A percentile compares a stretch with the other conserved stretches of the same genome.
phyloP scores from a whole-genome alignment of 2,888 invertebrate species.

The Lydus trimaculatus region DNA sequence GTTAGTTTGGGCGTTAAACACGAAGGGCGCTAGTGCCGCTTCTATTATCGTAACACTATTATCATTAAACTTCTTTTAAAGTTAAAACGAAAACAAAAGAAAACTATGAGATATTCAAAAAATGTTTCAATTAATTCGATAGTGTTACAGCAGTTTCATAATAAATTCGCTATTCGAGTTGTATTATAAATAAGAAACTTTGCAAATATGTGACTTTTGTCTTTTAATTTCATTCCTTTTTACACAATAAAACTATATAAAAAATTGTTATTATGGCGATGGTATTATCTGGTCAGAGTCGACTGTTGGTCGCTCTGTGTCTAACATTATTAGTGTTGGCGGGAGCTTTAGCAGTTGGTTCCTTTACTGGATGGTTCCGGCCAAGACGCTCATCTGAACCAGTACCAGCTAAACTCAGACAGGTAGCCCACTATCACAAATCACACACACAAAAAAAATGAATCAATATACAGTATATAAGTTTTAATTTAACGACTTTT shows the following conservation, averaged over 20 bases:
- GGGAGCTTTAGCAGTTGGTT: constrained; percentile 66
- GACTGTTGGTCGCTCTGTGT: constrained; percentile 66
- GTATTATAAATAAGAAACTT: background rate
- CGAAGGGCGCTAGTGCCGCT: constrained; percentile 47
- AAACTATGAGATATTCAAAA: constrained; percentile 20
- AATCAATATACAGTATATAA: too few species aligned
- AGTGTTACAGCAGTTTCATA: constrained; percentile 5
- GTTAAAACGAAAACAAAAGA: constrained; percentile 30
- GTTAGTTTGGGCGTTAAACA: constrained; percentile 51
- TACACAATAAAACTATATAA: background rate
- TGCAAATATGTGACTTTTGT: constrained; percentile 30
- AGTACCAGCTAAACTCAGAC: constrained; percentile 66
- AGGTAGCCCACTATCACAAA: constrained; percentile 59
- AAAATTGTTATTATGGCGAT: constrained; percentile 64
- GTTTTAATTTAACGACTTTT: background rate
- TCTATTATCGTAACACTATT: background rate
- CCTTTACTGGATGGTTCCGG: constrained; percentile 70
- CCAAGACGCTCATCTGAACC: constrained; percentile 63
- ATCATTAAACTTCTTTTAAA: constrained; percentile 39
- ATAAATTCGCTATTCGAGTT: background rate
- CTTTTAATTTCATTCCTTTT: background rate
- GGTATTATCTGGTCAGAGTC: constrained; percentile 71
- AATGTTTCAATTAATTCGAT: background rate
- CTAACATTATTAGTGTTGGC: constrained; percentile 66
- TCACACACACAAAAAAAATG: too few species aligned